Conservation (phyloP, 2,797 vertebrate species). For the Sarcophilus harrisii region DNA sequence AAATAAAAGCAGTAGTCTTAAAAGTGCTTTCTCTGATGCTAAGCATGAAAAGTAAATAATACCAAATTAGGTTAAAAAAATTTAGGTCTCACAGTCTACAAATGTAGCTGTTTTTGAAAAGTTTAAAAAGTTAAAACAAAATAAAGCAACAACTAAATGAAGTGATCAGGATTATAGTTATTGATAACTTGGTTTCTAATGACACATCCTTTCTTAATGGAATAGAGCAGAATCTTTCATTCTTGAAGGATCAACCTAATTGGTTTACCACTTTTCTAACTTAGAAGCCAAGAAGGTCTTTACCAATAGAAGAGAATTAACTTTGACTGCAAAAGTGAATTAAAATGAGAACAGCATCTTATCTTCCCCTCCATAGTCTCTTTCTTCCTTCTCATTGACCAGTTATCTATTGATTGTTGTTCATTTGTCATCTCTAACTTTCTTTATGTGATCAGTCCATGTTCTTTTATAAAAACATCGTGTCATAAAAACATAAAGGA, state of each 20-base stretch:
- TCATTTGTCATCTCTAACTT: not conserved
- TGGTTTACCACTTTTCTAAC: slow-evolving; percentile 29
- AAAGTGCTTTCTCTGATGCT: slow-evolving; percentile 60
- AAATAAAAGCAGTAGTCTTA: slow-evolving; percentile 36
- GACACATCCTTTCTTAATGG: not conserved
- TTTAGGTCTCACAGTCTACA: slow-evolving; percentile 37
- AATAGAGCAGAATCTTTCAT: slow-evolving; percentile 14
- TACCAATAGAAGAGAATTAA: not conserved
- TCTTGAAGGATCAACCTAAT: slow-evolving; percentile 29
- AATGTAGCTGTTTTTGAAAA: slow-evolving; percentile 18
- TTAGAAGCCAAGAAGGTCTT: slow-evolving; percentile 18
- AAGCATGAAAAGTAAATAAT: slow-evolving; percentile 44
- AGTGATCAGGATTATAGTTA: slow-evolving; percentile 27
- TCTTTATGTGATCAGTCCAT: not conserved
- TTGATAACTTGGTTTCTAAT: not conserved
- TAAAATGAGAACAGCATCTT: not conserved
- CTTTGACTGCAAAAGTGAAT: not conserved
- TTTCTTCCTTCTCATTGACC: not conserved
- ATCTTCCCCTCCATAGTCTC: not conserved
- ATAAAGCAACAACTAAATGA: slow-evolving; percentile 51
- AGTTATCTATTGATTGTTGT: not conserved
- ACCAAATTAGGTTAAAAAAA: slow-evolving; percentile 61
- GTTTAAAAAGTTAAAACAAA: slow-evolving; percentile 60
- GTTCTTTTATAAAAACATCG: not conserved
- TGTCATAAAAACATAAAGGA: not conserved